phyloP scores from a whole-genome alignment of 2,888 invertebrate species.

The Drosophila tanythrix region DNA sequence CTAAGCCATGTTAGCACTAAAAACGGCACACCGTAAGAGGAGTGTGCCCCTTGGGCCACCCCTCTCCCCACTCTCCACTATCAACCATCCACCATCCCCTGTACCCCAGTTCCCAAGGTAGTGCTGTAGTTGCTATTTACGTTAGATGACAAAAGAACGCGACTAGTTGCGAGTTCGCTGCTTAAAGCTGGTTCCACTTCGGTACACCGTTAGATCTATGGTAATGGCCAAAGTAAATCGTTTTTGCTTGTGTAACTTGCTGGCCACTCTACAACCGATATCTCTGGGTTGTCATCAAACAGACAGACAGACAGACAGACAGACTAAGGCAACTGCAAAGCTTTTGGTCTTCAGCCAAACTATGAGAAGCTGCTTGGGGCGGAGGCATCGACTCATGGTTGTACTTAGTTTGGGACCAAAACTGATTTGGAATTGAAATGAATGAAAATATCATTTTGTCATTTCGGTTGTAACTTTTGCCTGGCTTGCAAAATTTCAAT shows the following conservation, averaged over 20 bases:
- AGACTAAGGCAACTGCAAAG: neutral
- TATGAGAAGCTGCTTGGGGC: conserved; percentile 48
- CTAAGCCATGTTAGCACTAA: conserved; percentile 53
- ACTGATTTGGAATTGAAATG: conserved; percentile 71
- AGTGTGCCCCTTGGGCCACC: neutral
- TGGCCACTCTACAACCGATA: conserved; percentile 60
- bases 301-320: neutral
- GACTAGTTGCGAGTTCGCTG: conserved; percentile 24
- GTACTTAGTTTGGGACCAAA: conserved; percentile 11
- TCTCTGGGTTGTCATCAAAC: conserved; percentile 71
- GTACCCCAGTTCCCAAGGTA: conserved; percentile 1
- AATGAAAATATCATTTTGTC: conserved; percentile 56
- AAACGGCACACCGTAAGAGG: conserved; percentile 15
- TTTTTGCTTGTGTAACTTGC: conserved; percentile 54
- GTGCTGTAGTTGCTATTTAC: conserved; percentile 50
- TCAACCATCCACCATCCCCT: neutral
- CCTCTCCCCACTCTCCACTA: neutral
- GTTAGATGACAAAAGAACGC: conserved; percentile 64
- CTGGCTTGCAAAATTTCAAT: conserved; percentile 70
- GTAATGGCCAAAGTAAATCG: conserved; percentile 71
- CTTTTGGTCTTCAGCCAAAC: conserved; percentile 78
- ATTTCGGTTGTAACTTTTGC: conserved; percentile 59
- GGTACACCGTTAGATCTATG: conserved; percentile 65
- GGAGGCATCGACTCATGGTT: neutral
- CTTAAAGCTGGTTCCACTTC: conserved; percentile 44